Conservation (phyloP, 92 coral and sea anemone species). For the Phenganax stokvisi region DNA sequence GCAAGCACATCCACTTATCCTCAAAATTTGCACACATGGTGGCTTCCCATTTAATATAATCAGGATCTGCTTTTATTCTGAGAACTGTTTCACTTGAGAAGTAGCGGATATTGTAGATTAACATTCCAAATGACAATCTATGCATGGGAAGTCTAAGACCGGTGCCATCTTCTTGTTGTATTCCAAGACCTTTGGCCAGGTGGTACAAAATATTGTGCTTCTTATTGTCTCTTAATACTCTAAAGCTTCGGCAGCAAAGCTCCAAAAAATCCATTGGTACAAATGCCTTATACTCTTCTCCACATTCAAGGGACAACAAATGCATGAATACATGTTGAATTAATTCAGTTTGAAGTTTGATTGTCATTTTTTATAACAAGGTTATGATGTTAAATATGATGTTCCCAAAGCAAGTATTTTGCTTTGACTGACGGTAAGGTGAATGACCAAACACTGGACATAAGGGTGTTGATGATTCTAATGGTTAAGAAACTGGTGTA, state of each 20-base stretch:
- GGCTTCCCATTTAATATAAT: slow-evolving; percentile 43
- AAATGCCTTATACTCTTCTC: not conserved
- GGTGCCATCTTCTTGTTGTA: slow-evolving; percentile 24
- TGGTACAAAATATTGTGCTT: slow-evolving; percentile 35
- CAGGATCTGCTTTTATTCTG: slow-evolving; percentile 28
- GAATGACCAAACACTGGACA: not conserved
- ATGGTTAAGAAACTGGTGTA: not conserved
- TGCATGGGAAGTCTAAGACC: slow-evolving; percentile 38
- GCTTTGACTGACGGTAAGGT: not conserved
- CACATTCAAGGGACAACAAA: not conserved
- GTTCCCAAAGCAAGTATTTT: slow-evolving; percentile 13
- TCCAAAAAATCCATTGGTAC: slow-evolving; percentile 43
- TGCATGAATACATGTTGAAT: slow-evolving; percentile 22
- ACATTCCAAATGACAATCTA: slow-evolving; percentile 49
- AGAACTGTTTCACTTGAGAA: slow-evolving; percentile 31
- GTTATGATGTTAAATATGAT: not conserved
- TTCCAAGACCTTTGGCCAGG: slow-evolving; percentile 34
- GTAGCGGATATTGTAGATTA: slow-evolving; percentile 42
- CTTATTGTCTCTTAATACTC: slow-evolving; percentile 12
- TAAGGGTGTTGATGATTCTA: not conserved
- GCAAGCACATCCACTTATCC: slow-evolving; percentile 42
- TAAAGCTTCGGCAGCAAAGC: slow-evolving; percentile 23
- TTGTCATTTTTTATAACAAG: not conserved
- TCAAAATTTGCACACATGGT: slow-evolving; percentile 43
- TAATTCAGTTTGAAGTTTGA: not conserved